Evolutionary conservation across 2,797 vertebrate genomes (phyloP).

Genomic region (Borostomias antarcticus): DNA sequence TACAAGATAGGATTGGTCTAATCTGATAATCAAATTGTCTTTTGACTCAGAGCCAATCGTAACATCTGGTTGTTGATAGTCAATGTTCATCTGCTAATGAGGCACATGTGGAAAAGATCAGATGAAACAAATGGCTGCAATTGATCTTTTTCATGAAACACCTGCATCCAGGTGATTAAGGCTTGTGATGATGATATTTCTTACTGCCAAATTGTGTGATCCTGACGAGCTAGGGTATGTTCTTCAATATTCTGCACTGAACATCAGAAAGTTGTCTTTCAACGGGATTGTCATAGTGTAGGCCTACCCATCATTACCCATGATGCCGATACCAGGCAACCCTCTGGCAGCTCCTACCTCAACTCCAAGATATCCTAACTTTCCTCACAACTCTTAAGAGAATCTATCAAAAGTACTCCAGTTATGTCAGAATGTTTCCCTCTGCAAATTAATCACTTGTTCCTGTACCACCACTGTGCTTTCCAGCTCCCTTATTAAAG

Average conservation of each 20-base stretch:
- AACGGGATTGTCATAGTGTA: no score
- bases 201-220: no score
- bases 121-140: not conserved
- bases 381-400: no score
- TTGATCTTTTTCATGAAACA: not conserved
- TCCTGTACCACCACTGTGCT: not conserved
- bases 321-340: no score
- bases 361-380: no score
- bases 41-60: not conserved
- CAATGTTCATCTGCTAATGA: not conserved
- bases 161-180: not conserved
- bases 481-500: slow-evolving; percentile 3
- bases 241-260: no score
- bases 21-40: not conserved
- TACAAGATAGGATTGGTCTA: no score
- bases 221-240: no score
- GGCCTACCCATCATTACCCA: no score
- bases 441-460: not conserved
- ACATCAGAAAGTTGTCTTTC: no score
- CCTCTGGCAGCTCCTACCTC: no score
- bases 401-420: not conserved
- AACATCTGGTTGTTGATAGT: not conserved
- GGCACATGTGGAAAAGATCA: not conserved
- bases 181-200: not conserved
- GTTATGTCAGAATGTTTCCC: not conserved